Evolutionary conservation across 2,797 vertebrate species (phyloP).

Genomic region (Glossophaga mutica): DNA sequence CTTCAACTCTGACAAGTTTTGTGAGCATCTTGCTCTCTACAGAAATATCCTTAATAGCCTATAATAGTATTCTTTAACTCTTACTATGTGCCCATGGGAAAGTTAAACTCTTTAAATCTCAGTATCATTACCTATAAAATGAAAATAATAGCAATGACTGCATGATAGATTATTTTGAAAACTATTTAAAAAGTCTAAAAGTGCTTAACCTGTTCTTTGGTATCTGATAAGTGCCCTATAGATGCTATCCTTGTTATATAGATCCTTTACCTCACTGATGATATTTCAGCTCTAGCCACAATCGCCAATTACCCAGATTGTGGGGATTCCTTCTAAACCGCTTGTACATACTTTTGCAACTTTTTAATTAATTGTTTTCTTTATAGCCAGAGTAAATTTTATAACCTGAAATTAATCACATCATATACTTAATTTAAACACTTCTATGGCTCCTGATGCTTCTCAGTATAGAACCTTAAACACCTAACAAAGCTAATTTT

Average conservation of each 20-base stretch:
- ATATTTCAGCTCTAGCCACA: background rate
- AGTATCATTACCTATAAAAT: background rate
- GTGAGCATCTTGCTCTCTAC: background rate
- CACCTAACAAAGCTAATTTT: background rate
- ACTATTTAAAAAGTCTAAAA: background rate
- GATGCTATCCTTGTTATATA: background rate
- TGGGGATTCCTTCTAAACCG: background rate
- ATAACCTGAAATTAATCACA: background rate
- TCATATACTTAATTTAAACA: background rate
- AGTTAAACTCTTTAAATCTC: background rate
- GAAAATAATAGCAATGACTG: background rate
- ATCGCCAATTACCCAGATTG: background rate
- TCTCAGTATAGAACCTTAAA: background rate
- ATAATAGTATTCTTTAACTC: background rate
- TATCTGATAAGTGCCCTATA: background rate
- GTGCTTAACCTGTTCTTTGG: background rate
- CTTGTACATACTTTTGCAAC: background rate
- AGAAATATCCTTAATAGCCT: background rate
- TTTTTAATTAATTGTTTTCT: background rate
- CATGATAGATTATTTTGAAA: background rate
- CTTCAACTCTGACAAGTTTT: background rate
- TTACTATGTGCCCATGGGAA: background rate
- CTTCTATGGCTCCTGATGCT: background rate
- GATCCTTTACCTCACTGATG: background rate
- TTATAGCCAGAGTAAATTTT: background rate